phyloP scores from a whole-genome alignment of 1,140 invertebrate genomes.

The Drosophila sturtevanti region DNA sequence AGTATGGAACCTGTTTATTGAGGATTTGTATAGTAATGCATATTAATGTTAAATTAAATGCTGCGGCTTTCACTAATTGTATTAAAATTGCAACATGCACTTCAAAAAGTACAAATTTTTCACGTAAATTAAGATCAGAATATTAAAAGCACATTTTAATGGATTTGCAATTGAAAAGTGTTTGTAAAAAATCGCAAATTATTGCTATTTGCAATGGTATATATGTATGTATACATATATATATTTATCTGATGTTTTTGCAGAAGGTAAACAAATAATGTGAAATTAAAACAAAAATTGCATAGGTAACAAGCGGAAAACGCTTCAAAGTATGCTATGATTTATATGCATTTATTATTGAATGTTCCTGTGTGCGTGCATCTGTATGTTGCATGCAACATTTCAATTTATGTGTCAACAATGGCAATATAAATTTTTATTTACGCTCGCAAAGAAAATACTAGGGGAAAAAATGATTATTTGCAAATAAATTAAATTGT shows the following conservation, averaged over 20 bases:
- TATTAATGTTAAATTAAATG: slow-evolving; percentile 71
- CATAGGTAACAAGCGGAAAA: slow-evolving; percentile 76
- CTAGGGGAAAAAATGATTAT: slow-evolving; percentile 51
- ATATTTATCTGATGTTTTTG: slow-evolving; percentile 22
- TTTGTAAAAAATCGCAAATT: slow-evolving; percentile 24
- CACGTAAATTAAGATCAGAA: slow-evolving; percentile 55
- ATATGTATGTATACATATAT: background rate
- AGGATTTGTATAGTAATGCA: slow-evolving; percentile 27
- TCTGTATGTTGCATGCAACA: slow-evolving; percentile 39
- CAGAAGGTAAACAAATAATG: slow-evolving; percentile 56
- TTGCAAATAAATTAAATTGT: slow-evolving; percentile 77
- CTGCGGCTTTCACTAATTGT: slow-evolving; percentile 55
- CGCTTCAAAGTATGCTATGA: slow-evolving; percentile 71
- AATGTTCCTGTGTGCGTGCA: slow-evolving; percentile 6
- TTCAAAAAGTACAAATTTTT: slow-evolving; percentile 67
- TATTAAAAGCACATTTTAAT: slow-evolving; percentile 72
- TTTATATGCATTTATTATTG: slow-evolving; percentile 69
- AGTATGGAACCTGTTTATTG: slow-evolving; percentile 50
- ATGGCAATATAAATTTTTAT: slow-evolving; percentile 64
- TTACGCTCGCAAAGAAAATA: slow-evolving; percentile 34
- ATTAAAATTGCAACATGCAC: slow-evolving; percentile 56
- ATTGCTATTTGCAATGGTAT: slow-evolving; percentile 22
- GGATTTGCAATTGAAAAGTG: slow-evolving; percentile 54
- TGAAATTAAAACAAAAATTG: slow-evolving; percentile 70
- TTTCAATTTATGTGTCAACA: slow-evolving; percentile 79